Conservation (phyloP, 2,888 invertebrate species). For the Scaptomyza polygonia region DNA sequence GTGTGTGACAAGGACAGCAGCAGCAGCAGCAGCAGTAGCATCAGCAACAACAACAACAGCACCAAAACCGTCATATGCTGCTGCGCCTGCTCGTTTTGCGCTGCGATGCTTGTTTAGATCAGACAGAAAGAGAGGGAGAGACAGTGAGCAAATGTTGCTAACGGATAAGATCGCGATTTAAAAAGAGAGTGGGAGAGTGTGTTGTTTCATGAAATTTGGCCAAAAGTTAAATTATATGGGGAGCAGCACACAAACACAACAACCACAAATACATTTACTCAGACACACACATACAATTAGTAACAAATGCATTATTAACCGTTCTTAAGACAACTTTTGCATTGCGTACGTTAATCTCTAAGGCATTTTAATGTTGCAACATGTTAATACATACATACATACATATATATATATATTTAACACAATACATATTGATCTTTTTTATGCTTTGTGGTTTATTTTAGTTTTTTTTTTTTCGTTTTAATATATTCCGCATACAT, state of each 20-base stretch:
- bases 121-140: constrained; percentile 22
- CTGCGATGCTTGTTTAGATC: constrained; percentile 14
- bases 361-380: constrained; percentile 19
- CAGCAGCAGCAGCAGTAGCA: constrained; percentile 1
- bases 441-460: constrained; percentile 3
- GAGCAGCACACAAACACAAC: constrained; percentile 6
- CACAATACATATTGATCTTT: constrained; percentile 4
- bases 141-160: not conserved
- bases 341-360: constrained; percentile 34
- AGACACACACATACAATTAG: constrained; percentile 13
- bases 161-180: constrained; percentile 19
- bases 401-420: not conserved
- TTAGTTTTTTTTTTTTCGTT: constrained; percentile 16
- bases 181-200: constrained; percentile 17
- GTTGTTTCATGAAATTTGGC: constrained; percentile 7
- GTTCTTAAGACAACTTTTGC: constrained; percentile 34
- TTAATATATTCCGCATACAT: constrained; percentile 7
- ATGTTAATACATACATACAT: constrained; percentile 11
- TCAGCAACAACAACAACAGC: constrained; percentile 7
- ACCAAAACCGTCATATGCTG: not conserved
- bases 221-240: constrained; percentile 9
- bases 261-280: constrained; percentile 3
- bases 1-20: constrained; percentile 27
- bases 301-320: constrained; percentile 35
- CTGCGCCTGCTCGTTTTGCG: not conserved